Base-by-base conservation (phyloP, 2,113 vertebrate species). In the Myrmecobius fasciatus region DNA sequence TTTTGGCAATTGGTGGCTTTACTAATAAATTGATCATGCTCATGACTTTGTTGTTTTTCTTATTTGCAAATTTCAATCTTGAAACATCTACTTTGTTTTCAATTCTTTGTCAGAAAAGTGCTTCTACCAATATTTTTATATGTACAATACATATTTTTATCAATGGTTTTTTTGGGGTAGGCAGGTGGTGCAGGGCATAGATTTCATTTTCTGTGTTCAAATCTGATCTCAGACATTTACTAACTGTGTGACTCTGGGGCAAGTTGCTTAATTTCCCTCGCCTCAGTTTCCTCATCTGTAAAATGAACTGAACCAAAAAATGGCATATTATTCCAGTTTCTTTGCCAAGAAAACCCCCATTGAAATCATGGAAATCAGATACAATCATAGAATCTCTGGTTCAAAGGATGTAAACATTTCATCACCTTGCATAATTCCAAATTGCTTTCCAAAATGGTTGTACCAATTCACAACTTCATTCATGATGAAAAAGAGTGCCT, bases 361-460 rank as follows among this genome's bases (percentile, higher is more conserved):
- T 31, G 28, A 11, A 11, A 60, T 60, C 28, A 60, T 60, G 26
- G 31, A 0, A 60, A 10, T 60, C 56, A 60, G 26, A 60, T 10
- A 60, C 28, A 31, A 60, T 0, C 3, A 91, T 89, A 49, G 95
- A 60, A 91, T 94, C 94, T 91, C 89, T 60, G 88, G 91, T 49
- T 56, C 60, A 90, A 56, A 88, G 1, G 20, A 46, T 94, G 75
- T 92, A 54, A 96, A 25, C 54, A 52, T 93, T 92, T 17, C 20
- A 31, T 36, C 28, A 36, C 28, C 25, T 92, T 92, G 60, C 54
- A 46, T 88, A 26, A 51, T 25, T 56, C 51, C 91, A 95, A 67
- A 46, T 46, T 17, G 1, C 92, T 93, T 89, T 25, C 89, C 25
- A 91, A 89, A 97, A 93, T n/a, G 93, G 95, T 52, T 4, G 2